These are phyloP conservation scores for Stegastes partitus DNA, from an alignment of 2,113 vertebrate genomes.

Conservation along the genomic window DNA sequence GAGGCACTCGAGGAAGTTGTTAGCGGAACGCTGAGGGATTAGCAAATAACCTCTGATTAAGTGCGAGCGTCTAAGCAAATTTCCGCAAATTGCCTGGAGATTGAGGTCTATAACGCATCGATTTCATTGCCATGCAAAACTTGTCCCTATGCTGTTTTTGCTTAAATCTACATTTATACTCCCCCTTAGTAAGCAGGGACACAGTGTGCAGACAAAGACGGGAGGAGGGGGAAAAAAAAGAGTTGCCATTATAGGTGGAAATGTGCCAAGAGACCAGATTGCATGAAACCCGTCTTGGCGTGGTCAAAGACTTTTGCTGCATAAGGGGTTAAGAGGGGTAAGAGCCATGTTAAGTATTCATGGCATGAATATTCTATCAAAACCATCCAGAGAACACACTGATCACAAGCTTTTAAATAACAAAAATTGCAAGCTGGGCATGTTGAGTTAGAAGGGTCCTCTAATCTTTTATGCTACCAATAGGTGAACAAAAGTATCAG, in stretches of 20 bases:
- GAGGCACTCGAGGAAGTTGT: conserved; percentile 52
- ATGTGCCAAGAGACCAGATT: conserved; percentile 33
- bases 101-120: neutral
- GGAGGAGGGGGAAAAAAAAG: neutral
- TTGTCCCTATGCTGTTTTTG: neutral
- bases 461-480: conserved; percentile 78
- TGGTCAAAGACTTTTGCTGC: conserved; percentile 53
- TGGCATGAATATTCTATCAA: conserved; percentile 78
- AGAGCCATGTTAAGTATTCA: conserved; percentile 68
- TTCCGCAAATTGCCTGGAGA: conserved; percentile 19
- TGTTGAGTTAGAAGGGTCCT: conserved; percentile 70
- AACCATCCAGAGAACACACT: conserved; percentile 56
- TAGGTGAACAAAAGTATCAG: conserved; percentile 82
- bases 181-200: conserved; percentile 35
- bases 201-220: conserved; percentile 13
- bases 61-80: conserved; percentile 42
- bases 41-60: conserved; percentile 58
- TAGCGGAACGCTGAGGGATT: conserved; percentile 36
- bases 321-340: conserved; percentile 57
- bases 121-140: conserved; percentile 25
- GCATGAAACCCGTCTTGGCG: conserved; percentile 24
- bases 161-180: conserved; percentile 33
- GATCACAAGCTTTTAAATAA: conserved; percentile 76
- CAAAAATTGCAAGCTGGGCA: conserved; percentile 71
- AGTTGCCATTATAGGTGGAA: conserved; percentile 33